phyloP scores from a whole-genome alignment of 2,113 vertebrate species.

The Calidris pygmaea region DNA sequence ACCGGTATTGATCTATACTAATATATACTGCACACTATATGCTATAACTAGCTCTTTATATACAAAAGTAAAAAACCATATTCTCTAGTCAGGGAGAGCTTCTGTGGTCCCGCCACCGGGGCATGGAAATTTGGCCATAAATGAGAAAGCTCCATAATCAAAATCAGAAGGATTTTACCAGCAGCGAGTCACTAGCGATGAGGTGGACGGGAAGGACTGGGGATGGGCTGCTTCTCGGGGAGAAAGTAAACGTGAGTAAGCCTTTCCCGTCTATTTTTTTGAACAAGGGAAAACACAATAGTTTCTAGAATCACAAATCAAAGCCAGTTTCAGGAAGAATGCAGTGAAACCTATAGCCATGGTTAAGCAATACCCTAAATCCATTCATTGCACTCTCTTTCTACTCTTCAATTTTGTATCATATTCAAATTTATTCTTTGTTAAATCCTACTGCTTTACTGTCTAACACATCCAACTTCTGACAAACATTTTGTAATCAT shows the following conservation, averaged over 20 bases:
- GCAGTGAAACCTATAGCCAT: background rate
- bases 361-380: background rate
- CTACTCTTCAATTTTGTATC: background rate
- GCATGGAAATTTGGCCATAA: background rate
- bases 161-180: constrained; percentile 7
- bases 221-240: background rate
- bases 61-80: background rate
- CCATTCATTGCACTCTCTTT: background rate
- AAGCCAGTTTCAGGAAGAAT: background rate
- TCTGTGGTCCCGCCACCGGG: background rate
- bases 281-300: background rate
- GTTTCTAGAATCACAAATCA: background rate
- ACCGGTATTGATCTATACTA: background rate
- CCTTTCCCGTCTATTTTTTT: background rate
- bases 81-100: background rate
- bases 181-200: background rate
- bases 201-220: background rate
- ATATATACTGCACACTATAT: background rate
- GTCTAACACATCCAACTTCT: background rate
- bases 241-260: background rate
- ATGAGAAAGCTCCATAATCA: background rate
- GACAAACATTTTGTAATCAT: background rate
- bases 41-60: background rate
- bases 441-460: background rate
- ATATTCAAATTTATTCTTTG: background rate